These are phyloP conservation scores for Myopa testacea DNA, from an alignment of 2,888 invertebrate species.

Conservation along the genomic window DNA sequence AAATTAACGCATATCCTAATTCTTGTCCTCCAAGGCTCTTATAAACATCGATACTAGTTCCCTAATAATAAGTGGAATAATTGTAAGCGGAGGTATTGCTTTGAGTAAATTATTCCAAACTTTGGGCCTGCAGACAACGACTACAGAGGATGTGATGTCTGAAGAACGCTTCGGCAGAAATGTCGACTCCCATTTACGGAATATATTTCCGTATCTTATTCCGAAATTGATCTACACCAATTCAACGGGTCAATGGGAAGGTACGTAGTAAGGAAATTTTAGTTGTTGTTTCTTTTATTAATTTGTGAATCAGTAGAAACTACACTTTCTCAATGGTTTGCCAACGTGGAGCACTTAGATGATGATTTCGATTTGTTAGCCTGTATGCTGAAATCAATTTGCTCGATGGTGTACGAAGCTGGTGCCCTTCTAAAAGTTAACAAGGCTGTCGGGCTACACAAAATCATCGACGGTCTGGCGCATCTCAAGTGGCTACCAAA, in stretches of 20 bases:
- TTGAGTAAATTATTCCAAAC: slow-evolving; percentile 54
- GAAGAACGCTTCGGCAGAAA: neutral
- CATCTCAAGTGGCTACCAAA: slow-evolving; percentile 68
- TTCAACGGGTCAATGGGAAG: slow-evolving; percentile 54
- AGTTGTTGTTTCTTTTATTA: neutral
- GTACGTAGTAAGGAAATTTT: slow-evolving; percentile 46
- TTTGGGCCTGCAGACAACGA: slow-evolving; percentile 48
- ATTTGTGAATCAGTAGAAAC: slow-evolving; percentile 50
- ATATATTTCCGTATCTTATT: slow-evolving; percentile 53
- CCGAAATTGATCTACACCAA: slow-evolving; percentile 58
- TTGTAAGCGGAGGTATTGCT: slow-evolving; percentile 52
- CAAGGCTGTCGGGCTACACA: slow-evolving; percentile 68
- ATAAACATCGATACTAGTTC: slow-evolving; percentile 58
- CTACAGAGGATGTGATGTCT: neutral
- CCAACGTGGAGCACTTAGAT: slow-evolving; percentile 71
- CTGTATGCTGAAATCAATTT: slow-evolving; percentile 74
- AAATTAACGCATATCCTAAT: neutral
- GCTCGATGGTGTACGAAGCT: slow-evolving; percentile 69
- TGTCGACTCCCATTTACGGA: neutral
- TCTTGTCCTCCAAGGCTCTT: slow-evolving; percentile 51
- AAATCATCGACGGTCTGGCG: slow-evolving; percentile 70
- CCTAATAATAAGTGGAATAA: slow-evolving; percentile 54
- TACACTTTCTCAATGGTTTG: slow-evolving; percentile 59
- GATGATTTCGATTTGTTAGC: slow-evolving; percentile 74
- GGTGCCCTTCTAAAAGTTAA: slow-evolving; percentile 58